These are phyloP conservation scores for Leptodactylus fallax DNA, from an alignment of 2,797 vertebrate genomes.

Conservation along the genomic window DNA sequence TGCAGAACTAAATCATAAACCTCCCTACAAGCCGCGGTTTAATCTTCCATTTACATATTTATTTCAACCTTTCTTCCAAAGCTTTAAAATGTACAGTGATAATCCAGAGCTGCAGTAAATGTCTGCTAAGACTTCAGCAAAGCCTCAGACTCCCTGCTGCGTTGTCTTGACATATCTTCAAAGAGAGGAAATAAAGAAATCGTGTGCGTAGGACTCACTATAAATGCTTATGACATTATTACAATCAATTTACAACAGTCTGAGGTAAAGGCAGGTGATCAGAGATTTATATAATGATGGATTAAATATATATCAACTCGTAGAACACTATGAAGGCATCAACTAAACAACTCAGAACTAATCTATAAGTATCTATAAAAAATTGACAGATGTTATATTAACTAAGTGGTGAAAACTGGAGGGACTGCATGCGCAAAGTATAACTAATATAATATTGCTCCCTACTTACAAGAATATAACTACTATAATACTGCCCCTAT, in stretches of 20 bases:
- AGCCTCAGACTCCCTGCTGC: not conserved
- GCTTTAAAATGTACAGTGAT: not conserved
- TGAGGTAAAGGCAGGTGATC: not conserved
- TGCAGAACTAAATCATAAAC: not conserved
- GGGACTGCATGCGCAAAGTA: too few relatives aligned
- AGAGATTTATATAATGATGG: too few relatives aligned
- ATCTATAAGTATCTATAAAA: too few relatives aligned
- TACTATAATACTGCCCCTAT: not conserved
- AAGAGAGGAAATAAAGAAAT: constrained; percentile 1
- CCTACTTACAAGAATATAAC: too few relatives aligned
- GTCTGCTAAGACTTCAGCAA: not conserved
- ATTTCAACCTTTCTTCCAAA: not conserved
- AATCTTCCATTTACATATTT: not conserved
- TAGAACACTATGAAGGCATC: too few relatives aligned
- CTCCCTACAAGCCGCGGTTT: not conserved
- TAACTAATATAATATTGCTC: too few relatives aligned
- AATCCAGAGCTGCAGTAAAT: constrained; percentile 13
- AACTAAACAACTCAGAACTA: not conserved
- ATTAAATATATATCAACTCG: not conserved
- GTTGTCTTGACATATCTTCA: constrained; percentile 10
- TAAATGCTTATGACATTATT: not conserved
- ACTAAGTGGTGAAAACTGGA: too few relatives aligned
- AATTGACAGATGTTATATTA: too few relatives aligned
- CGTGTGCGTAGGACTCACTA: not conserved
- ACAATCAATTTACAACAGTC: not conserved